Evolutionary conservation across 1,140 invertebrate species (phyloP).

Genomic region (Magallana gigas): DNA sequence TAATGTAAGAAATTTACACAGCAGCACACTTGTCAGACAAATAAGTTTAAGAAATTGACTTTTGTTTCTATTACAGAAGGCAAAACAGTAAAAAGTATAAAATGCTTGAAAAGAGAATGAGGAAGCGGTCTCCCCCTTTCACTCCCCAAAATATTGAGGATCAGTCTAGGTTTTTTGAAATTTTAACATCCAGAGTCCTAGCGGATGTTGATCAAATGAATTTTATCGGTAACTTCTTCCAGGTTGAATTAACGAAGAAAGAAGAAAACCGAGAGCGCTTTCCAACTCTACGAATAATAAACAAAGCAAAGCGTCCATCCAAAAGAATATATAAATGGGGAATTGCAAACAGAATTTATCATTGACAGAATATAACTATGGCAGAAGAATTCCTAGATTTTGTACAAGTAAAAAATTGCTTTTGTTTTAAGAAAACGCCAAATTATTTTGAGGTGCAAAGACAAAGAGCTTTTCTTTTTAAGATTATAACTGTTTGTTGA

Average conservation of each 20-base stretch:
- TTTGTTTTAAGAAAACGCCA: too few species aligned
- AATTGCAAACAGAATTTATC: too few species aligned
- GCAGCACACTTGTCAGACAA: conserved; percentile 3
- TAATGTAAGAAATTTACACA: not conserved
- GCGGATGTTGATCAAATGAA: conserved; percentile 5
- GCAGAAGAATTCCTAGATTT: too few species aligned
- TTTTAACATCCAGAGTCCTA: not conserved
- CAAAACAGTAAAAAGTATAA: conserved; percentile 15
- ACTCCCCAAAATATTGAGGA: not conserved
- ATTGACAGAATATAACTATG: too few species aligned
- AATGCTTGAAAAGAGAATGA: conserved; percentile 6
- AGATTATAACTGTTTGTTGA: too few species aligned
- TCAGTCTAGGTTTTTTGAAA: conserved; percentile 1
- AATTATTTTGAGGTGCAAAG: too few species aligned
- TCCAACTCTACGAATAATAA: not conserved
- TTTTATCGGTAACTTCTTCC: not conserved
- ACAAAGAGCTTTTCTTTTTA: too few species aligned
- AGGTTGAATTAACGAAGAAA: not conserved
- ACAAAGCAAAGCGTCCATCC: too few species aligned
- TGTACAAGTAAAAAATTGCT: too few species aligned
- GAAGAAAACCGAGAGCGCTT: not conserved
- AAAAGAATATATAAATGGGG: too few species aligned
- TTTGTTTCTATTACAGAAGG: not conserved
- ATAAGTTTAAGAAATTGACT: not conserved
- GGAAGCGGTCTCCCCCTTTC: not conserved